Conservation (phyloP, 1,140 invertebrate species). For the Branchinecta lindahli region DNA sequence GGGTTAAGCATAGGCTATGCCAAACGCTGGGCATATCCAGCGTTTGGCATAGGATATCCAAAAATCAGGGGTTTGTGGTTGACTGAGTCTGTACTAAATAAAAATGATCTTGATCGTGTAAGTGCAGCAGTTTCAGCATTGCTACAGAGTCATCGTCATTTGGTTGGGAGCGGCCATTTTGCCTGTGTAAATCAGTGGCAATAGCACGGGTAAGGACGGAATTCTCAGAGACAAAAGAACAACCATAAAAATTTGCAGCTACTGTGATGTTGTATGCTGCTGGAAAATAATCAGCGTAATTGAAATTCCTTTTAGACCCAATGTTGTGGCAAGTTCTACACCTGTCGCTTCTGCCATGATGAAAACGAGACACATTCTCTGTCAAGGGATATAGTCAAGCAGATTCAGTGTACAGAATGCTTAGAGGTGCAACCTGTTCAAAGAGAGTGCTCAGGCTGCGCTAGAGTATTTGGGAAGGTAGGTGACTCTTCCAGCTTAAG, state of each 20-base stretch:
- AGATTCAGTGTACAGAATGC: slow-evolving; percentile 64
- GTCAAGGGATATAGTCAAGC: slow-evolving; percentile 58
- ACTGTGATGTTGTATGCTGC: slow-evolving; percentile 16
- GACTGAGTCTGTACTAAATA: too few species aligned
- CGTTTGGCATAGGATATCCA: too few species aligned
- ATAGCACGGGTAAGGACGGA: slow-evolving; percentile 28
- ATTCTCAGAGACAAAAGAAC: too few species aligned
- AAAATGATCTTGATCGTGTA: too few species aligned
- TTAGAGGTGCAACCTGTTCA: slow-evolving; percentile 61
- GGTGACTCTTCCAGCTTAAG: too few species aligned
- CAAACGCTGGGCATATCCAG: too few species aligned
- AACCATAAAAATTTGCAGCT: too few species aligned
- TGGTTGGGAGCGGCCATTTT: too few species aligned
- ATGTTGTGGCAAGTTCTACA: slow-evolving; percentile 71
- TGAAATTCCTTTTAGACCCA: slow-evolving; percentile 46
- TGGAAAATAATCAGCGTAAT: slow-evolving; percentile 15
- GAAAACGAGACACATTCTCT: slow-evolving; percentile 65
- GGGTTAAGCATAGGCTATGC: too few species aligned
- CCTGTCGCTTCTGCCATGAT: slow-evolving; percentile 75
- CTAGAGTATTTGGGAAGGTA: slow-evolving; percentile 58
- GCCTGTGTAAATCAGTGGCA: slow-evolving; percentile 38
- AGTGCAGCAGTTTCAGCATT: too few species aligned
- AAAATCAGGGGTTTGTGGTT: too few species aligned
- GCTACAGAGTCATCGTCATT: too few species aligned
- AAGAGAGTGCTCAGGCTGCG: slow-evolving; percentile 53